These are phyloP conservation scores for Proteles cristata DNA, from an alignment of 2,113 vertebrate species.

Conservation along the genomic window DNA sequence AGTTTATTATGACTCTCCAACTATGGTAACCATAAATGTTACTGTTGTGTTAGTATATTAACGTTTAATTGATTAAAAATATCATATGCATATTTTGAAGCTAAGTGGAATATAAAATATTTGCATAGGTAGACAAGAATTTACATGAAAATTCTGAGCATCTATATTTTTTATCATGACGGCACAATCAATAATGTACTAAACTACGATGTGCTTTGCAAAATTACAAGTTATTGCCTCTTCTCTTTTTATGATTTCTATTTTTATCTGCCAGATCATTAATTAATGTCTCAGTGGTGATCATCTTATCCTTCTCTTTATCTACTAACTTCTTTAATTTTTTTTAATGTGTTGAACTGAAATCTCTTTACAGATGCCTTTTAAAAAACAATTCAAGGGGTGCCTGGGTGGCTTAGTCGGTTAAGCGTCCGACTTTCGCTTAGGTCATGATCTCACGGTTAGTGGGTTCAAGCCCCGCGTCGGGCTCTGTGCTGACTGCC, in stretches of 20 bases:
- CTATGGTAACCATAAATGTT: background rate
- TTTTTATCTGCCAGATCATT: conserved; percentile 10
- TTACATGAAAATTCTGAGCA: conserved; percentile 13
- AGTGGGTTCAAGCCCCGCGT: too few relatives aligned
- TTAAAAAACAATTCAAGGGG: background rate
- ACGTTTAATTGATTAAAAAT: conserved; percentile 8
- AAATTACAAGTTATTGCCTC: background rate
- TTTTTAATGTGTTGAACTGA: background rate
- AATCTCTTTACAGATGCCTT: background rate
- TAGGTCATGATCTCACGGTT: too few relatives aligned
- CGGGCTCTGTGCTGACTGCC: too few relatives aligned
- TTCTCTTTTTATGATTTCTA: conserved; percentile 6
- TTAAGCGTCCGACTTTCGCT: too few relatives aligned
- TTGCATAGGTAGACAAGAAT: background rate
- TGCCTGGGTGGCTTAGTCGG: too few relatives aligned
- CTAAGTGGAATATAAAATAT: conserved; percentile 14
- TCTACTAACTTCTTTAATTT: background rate
- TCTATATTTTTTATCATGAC: background rate
- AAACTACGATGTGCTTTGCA: background rate
- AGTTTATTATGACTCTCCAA: background rate
- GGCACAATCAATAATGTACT: background rate
- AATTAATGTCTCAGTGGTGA: background rate
- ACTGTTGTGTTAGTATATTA: background rate
- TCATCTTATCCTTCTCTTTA: background rate
- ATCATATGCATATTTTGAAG: background rate